These are phyloP conservation scores for Rhyacophila evoluta DNA, from an alignment of 2,888 invertebrate species.

Conservation along the genomic window DNA sequence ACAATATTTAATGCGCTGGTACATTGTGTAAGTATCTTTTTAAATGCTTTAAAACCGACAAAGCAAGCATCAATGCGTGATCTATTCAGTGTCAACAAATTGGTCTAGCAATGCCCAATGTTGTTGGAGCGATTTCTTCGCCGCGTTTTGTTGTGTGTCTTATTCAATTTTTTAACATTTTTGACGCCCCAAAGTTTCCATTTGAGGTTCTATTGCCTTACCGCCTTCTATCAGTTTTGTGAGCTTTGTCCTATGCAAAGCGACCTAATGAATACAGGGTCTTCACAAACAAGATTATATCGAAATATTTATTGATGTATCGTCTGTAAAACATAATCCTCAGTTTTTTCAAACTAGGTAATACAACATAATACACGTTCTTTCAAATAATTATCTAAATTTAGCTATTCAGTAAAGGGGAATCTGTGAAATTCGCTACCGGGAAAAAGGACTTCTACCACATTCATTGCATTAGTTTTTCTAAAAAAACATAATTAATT, in stretches of 20 bases:
- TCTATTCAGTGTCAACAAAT: conserved; percentile 50
- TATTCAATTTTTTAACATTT: conserved; percentile 6
- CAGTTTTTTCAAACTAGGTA: too few species aligned
- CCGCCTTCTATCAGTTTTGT: not conserved
- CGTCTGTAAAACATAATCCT: too few species aligned
- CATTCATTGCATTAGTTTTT: too few species aligned
- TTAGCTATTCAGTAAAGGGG: too few species aligned
- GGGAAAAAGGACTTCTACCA: too few species aligned
- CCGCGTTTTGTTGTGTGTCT: conserved; percentile 7
- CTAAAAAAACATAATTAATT: too few species aligned
- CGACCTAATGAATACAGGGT: not conserved
- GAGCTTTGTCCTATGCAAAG: conserved; percentile 27
- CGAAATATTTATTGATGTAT: too few species aligned
- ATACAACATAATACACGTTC: too few species aligned
- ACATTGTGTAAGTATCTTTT: conserved; percentile 5
- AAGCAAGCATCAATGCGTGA: conserved; percentile 41
- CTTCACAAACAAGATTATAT: too few species aligned
- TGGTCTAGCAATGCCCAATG: not conserved
- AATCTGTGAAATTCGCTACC: too few species aligned
- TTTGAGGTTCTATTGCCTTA: not conserved
- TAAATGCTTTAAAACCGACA: conserved; percentile 26
- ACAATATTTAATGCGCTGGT: not conserved
- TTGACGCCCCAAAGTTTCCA: conserved; percentile 15
- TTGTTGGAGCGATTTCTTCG: not conserved
- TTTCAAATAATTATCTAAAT: too few species aligned